phyloP scores from a whole-genome alignment of 2,797 vertebrate species.

The Holocentrus rufus region DNA sequence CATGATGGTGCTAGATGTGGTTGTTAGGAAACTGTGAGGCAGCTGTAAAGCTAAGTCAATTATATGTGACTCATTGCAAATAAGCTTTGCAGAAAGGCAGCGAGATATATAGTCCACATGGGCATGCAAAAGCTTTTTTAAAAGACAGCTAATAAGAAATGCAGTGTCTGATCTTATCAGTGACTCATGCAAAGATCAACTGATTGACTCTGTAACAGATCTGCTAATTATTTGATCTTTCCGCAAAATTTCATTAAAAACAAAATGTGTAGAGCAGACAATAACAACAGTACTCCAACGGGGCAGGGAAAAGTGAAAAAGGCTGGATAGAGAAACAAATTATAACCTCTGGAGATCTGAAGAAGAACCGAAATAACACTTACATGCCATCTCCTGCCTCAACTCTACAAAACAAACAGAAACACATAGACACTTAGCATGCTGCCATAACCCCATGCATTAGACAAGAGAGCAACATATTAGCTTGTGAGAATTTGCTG shows the following conservation, averaged over 20 bases:
- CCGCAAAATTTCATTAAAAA: background rate
- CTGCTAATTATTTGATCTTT: no score
- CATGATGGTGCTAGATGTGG: background rate
- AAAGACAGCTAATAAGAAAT: background rate
- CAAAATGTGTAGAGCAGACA: background rate
- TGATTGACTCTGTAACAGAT: background rate
- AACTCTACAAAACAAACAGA: constrained; percentile 89
- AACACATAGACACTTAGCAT: constrained; percentile 88
- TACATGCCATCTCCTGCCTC: constrained; percentile 92
- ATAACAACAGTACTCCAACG: background rate
- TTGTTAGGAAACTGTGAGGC: background rate
- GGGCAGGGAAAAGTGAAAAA: constrained; percentile 4
- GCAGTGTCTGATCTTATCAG: no score
- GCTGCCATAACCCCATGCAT: constrained; percentile 79
- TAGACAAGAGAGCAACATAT: constrained; percentile 69
- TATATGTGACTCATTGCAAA: constrained; percentile 6
- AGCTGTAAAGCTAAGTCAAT: constrained; percentile 20
- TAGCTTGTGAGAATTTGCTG: constrained; percentile 48
- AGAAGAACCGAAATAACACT: constrained; percentile 85
- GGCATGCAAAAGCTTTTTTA: background rate
- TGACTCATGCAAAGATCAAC: background rate
- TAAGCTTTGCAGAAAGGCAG: background rate
- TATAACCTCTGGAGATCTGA: constrained; percentile 51
- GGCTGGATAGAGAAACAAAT: constrained; percentile 2
- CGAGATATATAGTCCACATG: background rate